phyloP scores from a whole-genome alignment of 2,888 invertebrate genomes.

The Tetropium fuscum region DNA sequence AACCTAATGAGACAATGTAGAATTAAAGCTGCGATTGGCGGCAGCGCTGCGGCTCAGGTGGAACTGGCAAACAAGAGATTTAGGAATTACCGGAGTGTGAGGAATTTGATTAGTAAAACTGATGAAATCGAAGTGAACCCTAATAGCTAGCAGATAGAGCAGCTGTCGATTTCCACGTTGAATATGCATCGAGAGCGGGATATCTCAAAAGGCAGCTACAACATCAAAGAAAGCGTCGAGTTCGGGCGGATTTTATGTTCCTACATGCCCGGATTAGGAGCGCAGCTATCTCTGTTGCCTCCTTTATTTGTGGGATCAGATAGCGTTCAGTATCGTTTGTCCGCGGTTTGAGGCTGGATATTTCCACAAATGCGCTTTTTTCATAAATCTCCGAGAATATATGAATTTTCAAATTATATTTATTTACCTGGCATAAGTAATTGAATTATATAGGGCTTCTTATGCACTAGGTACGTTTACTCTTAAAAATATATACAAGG shows the following conservation, averaged over 20 bases:
- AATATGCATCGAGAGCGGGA: constrained; percentile 16
- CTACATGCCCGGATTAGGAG: constrained; percentile 2
- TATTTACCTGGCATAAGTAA: no score
- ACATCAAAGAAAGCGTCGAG: constrained; percentile 14
- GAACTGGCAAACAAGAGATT: constrained; percentile 57
- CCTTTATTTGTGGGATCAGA: no score
- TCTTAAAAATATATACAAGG: no score
- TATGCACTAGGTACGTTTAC: no score
- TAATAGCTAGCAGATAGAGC: constrained; percentile 21
- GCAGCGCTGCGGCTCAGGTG: constrained; percentile 54
- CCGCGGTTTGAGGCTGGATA: no score
- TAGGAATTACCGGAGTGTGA: constrained; percentile 58
- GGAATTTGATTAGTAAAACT: constrained; percentile 61
- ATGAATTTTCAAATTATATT: no score
- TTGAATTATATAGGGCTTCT: no score
- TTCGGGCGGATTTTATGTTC: not conserved
- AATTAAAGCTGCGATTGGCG: no score
- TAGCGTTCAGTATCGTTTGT: no score
- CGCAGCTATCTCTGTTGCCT: constrained; percentile 1
- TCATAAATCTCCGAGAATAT: no score
- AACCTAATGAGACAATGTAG: not conserved
- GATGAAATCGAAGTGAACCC: constrained; percentile 54
- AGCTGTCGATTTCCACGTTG: constrained; percentile 18
- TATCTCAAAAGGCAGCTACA: constrained; percentile 8
- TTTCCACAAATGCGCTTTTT: no score